These are phyloP conservation scores for Tiliacea citrago DNA, from an alignment of 2,888 invertebrate genomes.

Conservation along the genomic window DNA sequence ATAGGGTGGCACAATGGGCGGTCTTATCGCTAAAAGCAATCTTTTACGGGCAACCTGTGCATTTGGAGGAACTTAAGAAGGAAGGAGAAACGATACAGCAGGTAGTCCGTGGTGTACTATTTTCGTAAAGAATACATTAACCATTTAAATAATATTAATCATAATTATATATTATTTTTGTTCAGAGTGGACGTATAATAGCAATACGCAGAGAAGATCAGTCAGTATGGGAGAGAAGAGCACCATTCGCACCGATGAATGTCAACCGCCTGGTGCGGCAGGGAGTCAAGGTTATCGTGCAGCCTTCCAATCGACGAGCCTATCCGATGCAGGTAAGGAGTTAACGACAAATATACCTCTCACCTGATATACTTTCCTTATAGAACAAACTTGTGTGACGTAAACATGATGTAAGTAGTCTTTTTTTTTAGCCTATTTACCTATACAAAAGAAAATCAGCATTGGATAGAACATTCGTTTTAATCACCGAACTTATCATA, in stretches of 20 bases:
- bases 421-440: not conserved
- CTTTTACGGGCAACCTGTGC: slow-evolving; percentile 9
- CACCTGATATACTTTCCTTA: not conserved
- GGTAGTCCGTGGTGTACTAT: slow-evolving; percentile 23
- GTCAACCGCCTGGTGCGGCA: slow-evolving; percentile 96
- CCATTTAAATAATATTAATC: not conserved
- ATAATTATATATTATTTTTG: slow-evolving; percentile 2
- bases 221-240: slow-evolving; percentile 98
- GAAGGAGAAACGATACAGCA: slow-evolving; percentile 18
- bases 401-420: not conserved
- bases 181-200: slow-evolving; percentile 92
- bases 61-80: slow-evolving; percentile 14
- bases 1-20: slow-evolving; percentile 44
- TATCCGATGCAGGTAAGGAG: slow-evolving; percentile 97
- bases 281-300: slow-evolving; percentile 98
- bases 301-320: slow-evolving; percentile 99
- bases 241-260: slow-evolving; percentile 98
- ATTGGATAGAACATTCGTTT: not conserved
- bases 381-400: not conserved
- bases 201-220: slow-evolving; percentile 98
- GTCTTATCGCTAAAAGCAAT: slow-evolving; percentile 28
- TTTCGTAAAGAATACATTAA: not conserved
- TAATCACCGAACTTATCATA: not conserved
- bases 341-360: not conserved
- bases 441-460: not conserved